phyloP scores from a whole-genome alignment of 2,797 vertebrate genomes.

The Peromyscus attwateri region DNA sequence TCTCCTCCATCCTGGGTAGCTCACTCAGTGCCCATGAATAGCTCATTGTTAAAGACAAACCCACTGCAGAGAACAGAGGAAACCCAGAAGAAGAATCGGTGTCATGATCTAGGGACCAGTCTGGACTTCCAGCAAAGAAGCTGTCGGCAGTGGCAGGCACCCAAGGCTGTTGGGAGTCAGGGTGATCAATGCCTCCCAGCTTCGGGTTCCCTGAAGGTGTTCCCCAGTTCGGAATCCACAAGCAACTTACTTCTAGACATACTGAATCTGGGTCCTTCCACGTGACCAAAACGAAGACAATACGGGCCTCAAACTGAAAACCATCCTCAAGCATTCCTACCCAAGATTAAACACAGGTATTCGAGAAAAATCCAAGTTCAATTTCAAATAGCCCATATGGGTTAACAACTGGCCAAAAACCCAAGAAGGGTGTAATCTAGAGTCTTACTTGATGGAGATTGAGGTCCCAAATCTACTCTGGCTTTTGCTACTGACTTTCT shows the following conservation, averaged over 20 bases:
- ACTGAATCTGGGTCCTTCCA: not conserved
- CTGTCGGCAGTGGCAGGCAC: not conserved
- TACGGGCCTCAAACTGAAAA: not conserved
- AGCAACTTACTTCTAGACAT: not conserved
- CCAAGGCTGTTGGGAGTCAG: slow-evolving; percentile 1
- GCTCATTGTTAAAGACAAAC: slow-evolving; percentile 76
- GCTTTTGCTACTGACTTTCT: not conserved
- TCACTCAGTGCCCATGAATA: slow-evolving; percentile 71
- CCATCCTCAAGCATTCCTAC: not conserved
- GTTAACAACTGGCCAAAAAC: not conserved
- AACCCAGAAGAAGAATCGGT: slow-evolving; percentile 58
- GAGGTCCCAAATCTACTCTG: not conserved
- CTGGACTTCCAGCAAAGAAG: slow-evolving; percentile 51
- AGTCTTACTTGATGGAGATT: not conserved
- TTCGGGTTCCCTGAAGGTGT: not conserved
- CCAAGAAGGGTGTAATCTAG: not conserved
- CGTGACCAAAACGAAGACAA: not conserved
- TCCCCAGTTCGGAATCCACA: not conserved
- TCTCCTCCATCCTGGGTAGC: slow-evolving; percentile 63
- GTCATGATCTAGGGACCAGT: slow-evolving; percentile 41
- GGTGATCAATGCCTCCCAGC: not conserved
- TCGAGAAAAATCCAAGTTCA: not conserved
- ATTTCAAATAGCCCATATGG: not conserved
- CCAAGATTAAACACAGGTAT: not conserved
- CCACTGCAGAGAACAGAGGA: slow-evolving; percentile 65